These are phyloP conservation scores for Euura lappo DNA, from an alignment of 1,140 invertebrate species.

Conservation along the genomic window DNA sequence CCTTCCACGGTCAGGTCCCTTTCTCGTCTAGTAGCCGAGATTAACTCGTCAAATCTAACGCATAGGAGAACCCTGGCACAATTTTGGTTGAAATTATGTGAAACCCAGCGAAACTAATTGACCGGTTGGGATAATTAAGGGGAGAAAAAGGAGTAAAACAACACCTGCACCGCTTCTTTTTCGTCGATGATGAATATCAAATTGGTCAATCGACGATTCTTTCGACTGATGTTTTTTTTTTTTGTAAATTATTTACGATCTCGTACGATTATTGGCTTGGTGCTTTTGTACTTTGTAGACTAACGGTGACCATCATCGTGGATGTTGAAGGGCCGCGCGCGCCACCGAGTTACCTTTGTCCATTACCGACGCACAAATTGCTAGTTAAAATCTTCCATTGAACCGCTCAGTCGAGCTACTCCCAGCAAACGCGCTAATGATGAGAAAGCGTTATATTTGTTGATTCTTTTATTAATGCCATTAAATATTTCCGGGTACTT, in stretches of 20 bases:
- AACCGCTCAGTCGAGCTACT: not conserved
- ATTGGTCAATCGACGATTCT: no score
- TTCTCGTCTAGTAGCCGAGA: conserved; percentile 31
- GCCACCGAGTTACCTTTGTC: not conserved
- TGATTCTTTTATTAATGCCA: not conserved
- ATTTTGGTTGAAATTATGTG: not conserved
- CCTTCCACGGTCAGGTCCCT: not conserved
- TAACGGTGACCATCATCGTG: no score
- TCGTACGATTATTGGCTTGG: no score
- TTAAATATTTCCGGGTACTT: not conserved
- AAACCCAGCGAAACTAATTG: not conserved
- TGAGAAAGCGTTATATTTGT: conserved; percentile 9
- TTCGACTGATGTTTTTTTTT: no score
- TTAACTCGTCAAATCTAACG: conserved; percentile 56
- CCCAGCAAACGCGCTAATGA: not conserved
- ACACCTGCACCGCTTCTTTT: not conserved
- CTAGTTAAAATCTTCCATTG: conserved; percentile 6
- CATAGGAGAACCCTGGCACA: not conserved
- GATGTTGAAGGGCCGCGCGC: no score
- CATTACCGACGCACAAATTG: conserved; percentile 3
- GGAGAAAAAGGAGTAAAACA: not conserved
- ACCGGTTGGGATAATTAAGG: conserved; percentile 5
- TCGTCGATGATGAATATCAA: no score
- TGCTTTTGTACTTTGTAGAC: no score
- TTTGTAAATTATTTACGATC: no score